Percentiles rank a stretch among this genome's conserved stretches.
Evolutionary conservation across 2,888 invertebrate species (phyloP).

Genomic region (Fragum fragum): DNA sequence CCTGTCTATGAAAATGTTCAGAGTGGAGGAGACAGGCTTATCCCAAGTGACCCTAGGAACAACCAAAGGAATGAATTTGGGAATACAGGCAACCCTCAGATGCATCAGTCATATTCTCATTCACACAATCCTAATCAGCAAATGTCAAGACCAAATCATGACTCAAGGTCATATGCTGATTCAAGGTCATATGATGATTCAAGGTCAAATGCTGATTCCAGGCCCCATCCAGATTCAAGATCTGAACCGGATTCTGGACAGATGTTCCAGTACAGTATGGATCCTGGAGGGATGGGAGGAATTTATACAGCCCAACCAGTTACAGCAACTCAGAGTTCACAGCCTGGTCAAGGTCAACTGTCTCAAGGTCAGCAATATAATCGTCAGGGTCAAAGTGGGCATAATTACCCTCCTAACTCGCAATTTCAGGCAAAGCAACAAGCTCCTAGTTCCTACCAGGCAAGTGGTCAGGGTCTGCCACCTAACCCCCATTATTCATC

Average conservation of each 20-base stretch:
- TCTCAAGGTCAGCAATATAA: conserved; percentile 4
- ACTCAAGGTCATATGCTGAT: neutral
- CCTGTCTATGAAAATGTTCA: conserved; percentile 70
- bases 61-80: conserved; percentile 37
- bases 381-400: conserved; percentile 20
- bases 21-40: conserved; percentile 44
- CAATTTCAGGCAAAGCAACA: conserved; percentile 35
- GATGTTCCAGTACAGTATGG: conserved; percentile 1
- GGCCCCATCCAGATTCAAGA: conserved; percentile 31
- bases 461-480: conserved; percentile 16
- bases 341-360: neutral
- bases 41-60: conserved; percentile 50
- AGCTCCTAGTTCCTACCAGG: conserved; percentile 26
- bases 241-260: conserved; percentile 13
- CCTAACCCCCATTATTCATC: conserved; percentile 24
- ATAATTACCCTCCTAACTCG: neutral
- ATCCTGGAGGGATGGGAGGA: conserved; percentile 21
- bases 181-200: neutral
- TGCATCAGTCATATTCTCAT: conserved; percentile 33
- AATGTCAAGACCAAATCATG: neutral
- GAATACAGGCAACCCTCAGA: conserved; percentile 22
- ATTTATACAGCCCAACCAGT: conserved; percentile 30
- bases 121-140: neutral
- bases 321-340: conserved; percentile 7
- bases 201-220: conserved; percentile 18